Percentiles rank a stretch among this genome's conserved stretches.
Evolutionary conservation across 2,113 vertebrate species (phyloP).

Genomic region (Paradoxurus hermaphroditus): DNA sequence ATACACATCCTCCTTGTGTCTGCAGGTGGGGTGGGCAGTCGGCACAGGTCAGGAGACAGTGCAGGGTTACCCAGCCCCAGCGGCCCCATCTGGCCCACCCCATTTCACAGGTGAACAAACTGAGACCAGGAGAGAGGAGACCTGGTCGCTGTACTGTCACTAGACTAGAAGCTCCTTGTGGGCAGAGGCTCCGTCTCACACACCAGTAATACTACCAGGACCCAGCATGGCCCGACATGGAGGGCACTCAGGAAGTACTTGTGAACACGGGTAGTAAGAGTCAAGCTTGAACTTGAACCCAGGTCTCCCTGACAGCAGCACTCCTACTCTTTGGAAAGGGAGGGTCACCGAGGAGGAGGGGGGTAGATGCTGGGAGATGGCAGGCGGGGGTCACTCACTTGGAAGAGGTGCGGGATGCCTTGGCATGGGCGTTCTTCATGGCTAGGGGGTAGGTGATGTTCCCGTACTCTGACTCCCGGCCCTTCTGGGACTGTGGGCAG

Average conservation of each 20-base stretch:
- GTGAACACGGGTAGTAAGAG: background rate
- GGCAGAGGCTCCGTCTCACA: background rate
- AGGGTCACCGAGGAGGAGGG: background rate
- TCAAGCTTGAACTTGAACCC: background rate
- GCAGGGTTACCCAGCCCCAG: background rate
- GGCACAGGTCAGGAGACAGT: background rate
- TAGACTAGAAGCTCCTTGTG: no score
- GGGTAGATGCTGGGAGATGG: background rate
- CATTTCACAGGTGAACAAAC: background rate
- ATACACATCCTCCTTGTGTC: slow-evolving; percentile 91
- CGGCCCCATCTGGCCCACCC: background rate
- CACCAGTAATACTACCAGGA: accelerated
- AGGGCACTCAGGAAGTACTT: background rate
- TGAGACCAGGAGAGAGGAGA: background rate
- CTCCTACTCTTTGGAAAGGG: background rate
- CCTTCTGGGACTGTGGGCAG: slow-evolving; percentile 79
- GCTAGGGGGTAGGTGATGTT: slow-evolving; percentile 88
- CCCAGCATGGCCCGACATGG: background rate
- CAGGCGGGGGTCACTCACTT: slow-evolving; percentile 85
- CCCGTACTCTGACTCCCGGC: slow-evolving; percentile 92
- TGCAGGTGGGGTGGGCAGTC: slow-evolving; percentile 62
- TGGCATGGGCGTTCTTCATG: slow-evolving; percentile 82
- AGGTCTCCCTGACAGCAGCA: background rate
- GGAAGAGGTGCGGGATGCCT: slow-evolving; percentile 87
- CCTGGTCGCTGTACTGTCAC: background rate